Evolutionary conservation across 2,888 invertebrate genomes (phyloP), one percentile per base, ranked within the genome.

Genomic region (Leucoptera coffeella): DNA sequence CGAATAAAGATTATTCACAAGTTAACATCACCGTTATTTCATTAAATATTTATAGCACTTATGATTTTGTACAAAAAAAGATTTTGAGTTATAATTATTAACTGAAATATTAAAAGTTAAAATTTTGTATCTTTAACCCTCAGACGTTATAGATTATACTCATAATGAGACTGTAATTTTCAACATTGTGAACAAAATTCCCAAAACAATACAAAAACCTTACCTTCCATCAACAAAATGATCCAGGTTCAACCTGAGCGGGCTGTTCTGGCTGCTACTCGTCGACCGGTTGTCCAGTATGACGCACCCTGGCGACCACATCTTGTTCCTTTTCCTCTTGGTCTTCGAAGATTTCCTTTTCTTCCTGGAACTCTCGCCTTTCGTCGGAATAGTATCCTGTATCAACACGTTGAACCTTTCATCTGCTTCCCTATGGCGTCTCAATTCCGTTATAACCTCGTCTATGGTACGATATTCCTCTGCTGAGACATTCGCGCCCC

Each of bases 161-260:
- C n/a, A n/a, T n/a, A n/a, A n/a, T n/a, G n/a, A n/a, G n/a, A n/a
- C n/a, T n/a, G n/a, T n/a, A n/a, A n/a, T n/a, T n/a, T n/a, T n/a
- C n/a, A n/a, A n/a, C n/a, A n/a, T n/a, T n/a, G n/a, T n/a, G n/a
- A 30, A 17, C 30, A 27, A 19, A 28, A 27, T 20, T 22, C 17
- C 19, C 12, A 14, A 4, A 19, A 28, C 6, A 17, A 17, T 17
- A 7, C 15, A 13, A 3, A 26, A 28, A 25, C 38, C 48, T 53
- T 26, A 71, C 71, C 62, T 54, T 28, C 62, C 64, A 36, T 71
- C 67, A 30, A 71, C 65, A 37, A 61, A 57, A 42, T 61, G 67
- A 32, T 71, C 72, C 45, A 72, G 49, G 41, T 71, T 64, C 38
- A 72, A 40, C 34, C 53, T 55, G 32, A 72, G 38, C 4, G 65